Evolutionary conservation across 2,797 vertebrate genomes (phyloP), one percentile per base, ranked within the genome.

Genomic region (Melanotaenia nigrans): DNA sequence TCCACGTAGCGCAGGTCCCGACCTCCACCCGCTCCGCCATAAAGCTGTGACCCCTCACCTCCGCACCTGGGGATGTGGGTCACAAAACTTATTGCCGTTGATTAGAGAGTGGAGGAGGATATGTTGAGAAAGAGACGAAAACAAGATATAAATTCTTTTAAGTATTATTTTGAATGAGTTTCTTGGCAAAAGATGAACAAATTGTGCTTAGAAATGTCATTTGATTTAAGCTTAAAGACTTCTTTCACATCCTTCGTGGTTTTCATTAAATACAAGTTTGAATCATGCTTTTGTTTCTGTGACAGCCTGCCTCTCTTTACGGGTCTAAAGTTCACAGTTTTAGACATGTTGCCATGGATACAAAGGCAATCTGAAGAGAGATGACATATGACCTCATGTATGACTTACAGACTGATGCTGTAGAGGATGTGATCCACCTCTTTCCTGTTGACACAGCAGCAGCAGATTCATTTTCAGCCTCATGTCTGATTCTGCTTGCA

Each of bases 41-140:
- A 90, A 92, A 92, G 87, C 79, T 20, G 61, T 77, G 80, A 92
- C 88, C 92, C 77, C 62, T 93, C 78, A 93, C 92, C 91, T 79
- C 91, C 70, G 75, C 93, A 94, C 92, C 93, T 95, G 91, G 90
- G 80, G 84, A 88, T 63, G 77, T 73, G 90, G 82, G 87, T 86
- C 80, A 72, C 73, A 72, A 82, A 89, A 81, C 67, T 1, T 60
- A 72, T n/a, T 69, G 73, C 78, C 73, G 63, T 53, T 68, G 75
- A 83, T 83, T 67, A 58, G 67, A 79, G 69, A 42, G 58, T 35
- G 45, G 35, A 74, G 49, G 76, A 65, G 32, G 51, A 60, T n/a
- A 66, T 55, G 61, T 8, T 24, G 61, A 68, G 49, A 13, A 3
- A 60, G 53, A 59, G 40, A 42, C 25, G 40, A 40, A 62, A 61